Percentiles rank a stretch among this genome's conserved stretches.
These are phyloP conservation scores for Laspeyria flexula DNA, from an alignment of 2,888 invertebrate species.

Conservation along the genomic window DNA sequence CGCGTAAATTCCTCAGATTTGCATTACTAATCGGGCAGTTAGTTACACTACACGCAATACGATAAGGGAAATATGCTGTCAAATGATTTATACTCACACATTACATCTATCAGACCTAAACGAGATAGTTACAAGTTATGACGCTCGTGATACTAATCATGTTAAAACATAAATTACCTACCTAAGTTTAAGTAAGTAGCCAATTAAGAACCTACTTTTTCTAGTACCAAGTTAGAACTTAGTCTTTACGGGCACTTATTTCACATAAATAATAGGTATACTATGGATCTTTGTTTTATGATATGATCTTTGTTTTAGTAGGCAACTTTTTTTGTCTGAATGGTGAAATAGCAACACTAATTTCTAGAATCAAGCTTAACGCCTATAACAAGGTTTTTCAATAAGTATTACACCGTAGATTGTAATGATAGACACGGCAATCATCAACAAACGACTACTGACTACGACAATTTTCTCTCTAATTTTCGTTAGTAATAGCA, in stretches of 20 bases:
- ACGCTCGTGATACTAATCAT: too few species aligned
- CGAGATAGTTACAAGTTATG: constrained; percentile 49
- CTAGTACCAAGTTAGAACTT: too few species aligned
- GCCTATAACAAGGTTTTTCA: constrained; percentile 38
- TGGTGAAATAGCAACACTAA: not conserved
- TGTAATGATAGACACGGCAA: constrained; percentile 40
- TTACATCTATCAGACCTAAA: constrained; percentile 62
- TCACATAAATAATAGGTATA: too few species aligned
- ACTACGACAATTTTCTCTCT: constrained; percentile 65
- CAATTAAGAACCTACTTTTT: not conserved
- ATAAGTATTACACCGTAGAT: constrained; percentile 26
- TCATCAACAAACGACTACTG: constrained; percentile 48
- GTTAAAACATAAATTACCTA: constrained; percentile 9
- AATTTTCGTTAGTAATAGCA: constrained; percentile 73
- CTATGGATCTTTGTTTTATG: too few species aligned
- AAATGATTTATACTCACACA: constrained; percentile 62
- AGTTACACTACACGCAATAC: constrained; percentile 56
- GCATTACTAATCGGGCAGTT: constrained; percentile 71
- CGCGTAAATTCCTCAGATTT: constrained; percentile 65
- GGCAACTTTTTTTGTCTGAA: not conserved
- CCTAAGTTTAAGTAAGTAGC: not conserved
- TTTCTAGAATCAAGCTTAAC: constrained; percentile 8
- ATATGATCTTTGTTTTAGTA: not conserved
- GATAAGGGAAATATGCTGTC: constrained; percentile 65
- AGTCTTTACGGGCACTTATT: not conserved